Conservation (phyloP, 2,888 invertebrate species). For the Netelia melanura region DNA sequence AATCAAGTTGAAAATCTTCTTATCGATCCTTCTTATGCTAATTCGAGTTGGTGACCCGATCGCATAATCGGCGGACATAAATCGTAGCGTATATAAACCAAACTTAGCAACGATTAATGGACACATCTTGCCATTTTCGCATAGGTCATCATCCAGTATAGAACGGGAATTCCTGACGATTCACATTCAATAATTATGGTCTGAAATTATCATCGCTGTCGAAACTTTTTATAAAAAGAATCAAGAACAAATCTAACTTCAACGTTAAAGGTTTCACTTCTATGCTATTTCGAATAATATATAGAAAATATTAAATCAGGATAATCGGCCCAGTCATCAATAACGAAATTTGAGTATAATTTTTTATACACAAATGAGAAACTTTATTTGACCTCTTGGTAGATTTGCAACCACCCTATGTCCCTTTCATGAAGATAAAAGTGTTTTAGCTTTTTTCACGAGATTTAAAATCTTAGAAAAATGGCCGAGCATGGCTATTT, state of each 20-base stretch:
- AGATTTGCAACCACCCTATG: background rate
- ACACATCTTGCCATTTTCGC: background rate
- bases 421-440: background rate
- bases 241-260: too few species aligned
- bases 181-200: background rate
- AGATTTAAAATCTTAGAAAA: background rate
- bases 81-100: conserved; percentile 33
- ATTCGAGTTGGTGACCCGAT: conserved; percentile 32
- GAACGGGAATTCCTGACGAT: conserved; percentile 13
- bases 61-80: conserved; percentile 1
- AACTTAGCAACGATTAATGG: background rate
- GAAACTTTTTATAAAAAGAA: too few species aligned
- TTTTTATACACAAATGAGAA: too few species aligned
- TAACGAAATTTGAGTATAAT: too few species aligned
- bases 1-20: conserved; percentile 21
- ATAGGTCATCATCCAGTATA: background rate
- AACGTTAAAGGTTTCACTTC: too few species aligned
- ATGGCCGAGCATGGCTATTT: background rate
- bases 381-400: background rate
- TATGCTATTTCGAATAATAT: too few species aligned
- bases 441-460: background rate
- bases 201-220: too few species aligned
- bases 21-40: background rate
- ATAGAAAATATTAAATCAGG: too few species aligned
- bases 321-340: too few species aligned